Evolutionary conservation across 1,140 invertebrate genomes (phyloP).

Genomic region (Littorina saxatilis): DNA sequence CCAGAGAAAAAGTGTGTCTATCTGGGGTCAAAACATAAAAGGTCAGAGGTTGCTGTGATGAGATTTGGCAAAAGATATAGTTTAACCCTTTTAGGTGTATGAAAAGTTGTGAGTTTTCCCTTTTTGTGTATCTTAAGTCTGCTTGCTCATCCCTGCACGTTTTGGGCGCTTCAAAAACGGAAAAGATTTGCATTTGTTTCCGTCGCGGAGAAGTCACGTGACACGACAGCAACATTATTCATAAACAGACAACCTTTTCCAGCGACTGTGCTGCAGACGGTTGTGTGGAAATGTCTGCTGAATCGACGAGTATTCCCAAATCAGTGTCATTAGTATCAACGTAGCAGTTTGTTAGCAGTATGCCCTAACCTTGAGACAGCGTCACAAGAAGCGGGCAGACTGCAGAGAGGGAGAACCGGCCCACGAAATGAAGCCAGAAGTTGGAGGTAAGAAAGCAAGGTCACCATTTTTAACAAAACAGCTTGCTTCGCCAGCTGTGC

Average conservation of each 20-base stretch:
- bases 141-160: neutral
- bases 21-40: conserved; percentile 1
- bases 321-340: neutral
- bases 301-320: neutral
- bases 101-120: neutral
- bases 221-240: conserved; percentile 26
- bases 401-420: neutral
- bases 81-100: neutral
- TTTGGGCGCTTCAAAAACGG: neutral
- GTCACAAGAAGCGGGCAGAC: neutral
- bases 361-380: conserved; percentile 1
- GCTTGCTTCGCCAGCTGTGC: conserved; percentile 16
- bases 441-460: conserved; percentile 30
- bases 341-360: neutral
- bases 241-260: conserved; percentile 19
- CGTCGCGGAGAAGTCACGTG: conserved; percentile 27
- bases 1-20: conserved; percentile 4
- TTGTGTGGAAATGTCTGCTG: conserved; percentile 14
- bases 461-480: conserved; percentile 25
- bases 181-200: conserved; percentile 17
- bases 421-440: conserved; percentile 25
- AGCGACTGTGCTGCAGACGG: conserved; percentile 1
- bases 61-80: neutral
- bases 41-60: conserved; percentile 3
- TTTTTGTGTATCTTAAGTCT: neutral